A percentile compares a stretch with the other conserved stretches of the same genome.
Evolutionary conservation across 2,797 vertebrate species (phyloP).

Genomic region (Simalia tracyae): DNA sequence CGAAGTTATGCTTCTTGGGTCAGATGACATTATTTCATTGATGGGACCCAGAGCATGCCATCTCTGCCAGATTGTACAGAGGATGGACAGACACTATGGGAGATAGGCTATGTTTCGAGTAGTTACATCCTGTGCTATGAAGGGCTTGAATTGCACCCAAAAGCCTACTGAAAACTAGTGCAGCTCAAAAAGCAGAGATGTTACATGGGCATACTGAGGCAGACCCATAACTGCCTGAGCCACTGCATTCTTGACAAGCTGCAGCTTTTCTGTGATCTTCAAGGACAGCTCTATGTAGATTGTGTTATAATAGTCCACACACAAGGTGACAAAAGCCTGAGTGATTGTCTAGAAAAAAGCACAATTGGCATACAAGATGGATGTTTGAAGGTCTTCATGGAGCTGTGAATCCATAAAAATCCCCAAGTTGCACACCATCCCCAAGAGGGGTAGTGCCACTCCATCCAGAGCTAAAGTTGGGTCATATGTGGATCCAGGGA

Average conservation of each 20-base stretch:
- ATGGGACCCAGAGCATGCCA: background rate
- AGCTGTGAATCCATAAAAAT: no score
- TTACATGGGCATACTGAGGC: background rate
- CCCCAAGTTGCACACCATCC: no score
- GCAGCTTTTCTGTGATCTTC: background rate
- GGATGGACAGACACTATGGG: background rate
- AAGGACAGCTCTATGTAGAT: background rate
- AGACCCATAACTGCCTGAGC: background rate
- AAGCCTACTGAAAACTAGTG: background rate
- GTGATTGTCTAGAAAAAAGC: no score
- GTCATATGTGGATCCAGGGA: no score
- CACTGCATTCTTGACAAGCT: background rate
- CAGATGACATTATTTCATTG: background rate
- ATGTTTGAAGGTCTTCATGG: no score
- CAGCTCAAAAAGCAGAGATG: background rate
- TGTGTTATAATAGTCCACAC: no score
- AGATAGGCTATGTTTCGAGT: background rate
- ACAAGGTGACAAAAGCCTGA: no score
- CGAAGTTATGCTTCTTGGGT: background rate
- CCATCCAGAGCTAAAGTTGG: no score
- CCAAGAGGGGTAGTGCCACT: no score
- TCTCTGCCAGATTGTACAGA: background rate
- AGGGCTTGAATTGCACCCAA: background rate
- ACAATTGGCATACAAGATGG: no score
- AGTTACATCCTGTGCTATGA: background rate